Evolutionary conservation across 1,140 invertebrate species (phyloP), one percentile per base, ranked within the genome.

Genomic region (Aleiodes sp.): DNA sequence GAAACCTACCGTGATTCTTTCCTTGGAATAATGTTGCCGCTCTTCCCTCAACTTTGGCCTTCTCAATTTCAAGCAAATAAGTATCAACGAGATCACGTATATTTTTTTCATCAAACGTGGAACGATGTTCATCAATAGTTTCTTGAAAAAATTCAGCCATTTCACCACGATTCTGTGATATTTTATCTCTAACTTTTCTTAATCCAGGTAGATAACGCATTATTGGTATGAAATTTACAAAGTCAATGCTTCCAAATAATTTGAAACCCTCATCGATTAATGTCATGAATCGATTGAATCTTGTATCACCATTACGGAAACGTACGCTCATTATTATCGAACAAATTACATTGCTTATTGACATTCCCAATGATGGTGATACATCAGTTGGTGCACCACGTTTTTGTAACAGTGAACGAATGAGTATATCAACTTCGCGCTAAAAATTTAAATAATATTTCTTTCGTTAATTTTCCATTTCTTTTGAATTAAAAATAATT

Each of bases 311-410:
- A 70, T 92, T 89, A 41, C 90, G 89, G 81, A 96, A 98, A 4
- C 94, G 87, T 0, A 94, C 90, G 14, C 93, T 93, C 94, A 98
- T 97, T 70, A 96, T 89, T 31, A 98, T 90, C 24, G 92, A 92
- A 80, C 95, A 96, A 68, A 98, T 96, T 0, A 98, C 94, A 82
- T 98, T 98, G 78, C 93, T 94, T 61, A 97, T 92, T 2, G 93
- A 91, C 68, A 93, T 89, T n/a, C 92, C 91, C 14, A 97, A 86
- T 2, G 90, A 84, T 0, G 91, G 89, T 3, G 92, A 92, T 14
- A 94, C 80, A 75, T 94, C 91, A 3, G 91, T 89, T 0, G 94
- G 88, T 9, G 87, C 85, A 0, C 90, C 90, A 41, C 89, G 87
- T 37, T 87, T 85, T 0, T 85, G 83, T 28, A 87, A 86, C 35